Evolutionary conservation across 2,888 invertebrate species (phyloP).

Genomic region (Tiphia femorata): DNA sequence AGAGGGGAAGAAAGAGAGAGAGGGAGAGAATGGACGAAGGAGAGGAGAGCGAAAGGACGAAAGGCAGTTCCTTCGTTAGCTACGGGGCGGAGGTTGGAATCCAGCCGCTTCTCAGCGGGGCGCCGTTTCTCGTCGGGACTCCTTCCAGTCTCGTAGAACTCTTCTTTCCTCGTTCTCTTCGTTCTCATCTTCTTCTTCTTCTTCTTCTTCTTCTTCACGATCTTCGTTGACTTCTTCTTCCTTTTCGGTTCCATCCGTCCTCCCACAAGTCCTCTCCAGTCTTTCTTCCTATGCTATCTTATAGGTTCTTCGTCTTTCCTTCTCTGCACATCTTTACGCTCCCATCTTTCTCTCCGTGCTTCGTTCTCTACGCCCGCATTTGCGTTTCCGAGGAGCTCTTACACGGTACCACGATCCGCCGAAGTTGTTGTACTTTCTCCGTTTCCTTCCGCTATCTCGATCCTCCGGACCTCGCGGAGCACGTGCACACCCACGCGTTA

Average conservation of each 20-base stretch:
- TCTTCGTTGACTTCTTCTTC: constrained; percentile 7
- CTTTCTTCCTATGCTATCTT: background rate
- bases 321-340: constrained; percentile 2
- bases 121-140: constrained; percentile 47
- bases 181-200: constrained; percentile 8
- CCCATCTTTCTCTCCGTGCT: background rate
- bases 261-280: background rate
- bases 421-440: background rate
- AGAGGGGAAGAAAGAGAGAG: constrained; percentile 11
- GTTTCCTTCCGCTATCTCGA: background rate
- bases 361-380: background rate
- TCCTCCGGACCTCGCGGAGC: too few relatives aligned
- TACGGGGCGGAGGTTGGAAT: constrained; percentile 63
- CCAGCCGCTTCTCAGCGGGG: constrained; percentile 63
- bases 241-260: background rate
- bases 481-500: too few relatives aligned
- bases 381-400: constrained; percentile 8
- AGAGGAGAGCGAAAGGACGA: too few relatives aligned
- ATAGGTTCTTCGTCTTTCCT: background rate
- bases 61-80: constrained; percentile 61
- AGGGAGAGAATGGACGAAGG: constrained; percentile 8
- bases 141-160: constrained; percentile 36
- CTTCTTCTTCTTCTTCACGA: constrained; percentile 4
- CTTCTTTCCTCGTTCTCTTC: constrained; percentile 25
- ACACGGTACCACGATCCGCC: too few relatives aligned